Base-by-base conservation (phyloP, 2,797 vertebrate species). In the Neosilurus hyrtlii region DNA sequence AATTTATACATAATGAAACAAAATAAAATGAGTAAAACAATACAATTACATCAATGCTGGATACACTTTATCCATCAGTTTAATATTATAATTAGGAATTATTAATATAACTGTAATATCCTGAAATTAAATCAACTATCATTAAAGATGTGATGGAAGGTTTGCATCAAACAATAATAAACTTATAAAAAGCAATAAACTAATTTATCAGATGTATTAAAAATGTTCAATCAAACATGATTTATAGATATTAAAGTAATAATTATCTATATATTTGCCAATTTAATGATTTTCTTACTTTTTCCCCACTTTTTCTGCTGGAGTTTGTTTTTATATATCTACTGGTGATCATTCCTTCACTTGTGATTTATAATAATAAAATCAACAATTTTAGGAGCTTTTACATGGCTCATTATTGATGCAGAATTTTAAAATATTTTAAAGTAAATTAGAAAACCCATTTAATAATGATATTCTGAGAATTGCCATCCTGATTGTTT, bases 101-200 rank as follows among this genome's bases (percentile, higher is more conserved):
- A 81, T 82, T 5, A 61, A 76, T 57, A 74, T 77, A 82, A 83
- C 11, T 74, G 26, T 18, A 35, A 10, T 56, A 15, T 49, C 70
- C 14, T 26, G n/a, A 24, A 54, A 26, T 16, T 56, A 56, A 56
- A 73, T 56, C 15, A 56, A 56, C 1, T 59, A 74, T 56, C 16
- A 9, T 73, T 66, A 81, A 63, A 35, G 15, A 62, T 30, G 18
- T 7, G 2, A 70, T 77, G 1, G 37, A 59, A 24, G 16, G 35
- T 37, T 76, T 61, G 56, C 7, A 15, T 61, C 2, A 59, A 37
- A 75, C 26, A 12, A 35, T 76, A 43, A 61, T 37, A 76, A 14
- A 61, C 30, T n/a, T 61, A 43, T 26, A 59, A 76, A 76, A 10
- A 5, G 10, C n/a, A 37, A 75, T 72, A n/a, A 59, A 75, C 30